These are phyloP conservation scores for Anabas testudineus DNA, from an alignment of 2,797 vertebrate genomes.

Conservation along the genomic window DNA sequence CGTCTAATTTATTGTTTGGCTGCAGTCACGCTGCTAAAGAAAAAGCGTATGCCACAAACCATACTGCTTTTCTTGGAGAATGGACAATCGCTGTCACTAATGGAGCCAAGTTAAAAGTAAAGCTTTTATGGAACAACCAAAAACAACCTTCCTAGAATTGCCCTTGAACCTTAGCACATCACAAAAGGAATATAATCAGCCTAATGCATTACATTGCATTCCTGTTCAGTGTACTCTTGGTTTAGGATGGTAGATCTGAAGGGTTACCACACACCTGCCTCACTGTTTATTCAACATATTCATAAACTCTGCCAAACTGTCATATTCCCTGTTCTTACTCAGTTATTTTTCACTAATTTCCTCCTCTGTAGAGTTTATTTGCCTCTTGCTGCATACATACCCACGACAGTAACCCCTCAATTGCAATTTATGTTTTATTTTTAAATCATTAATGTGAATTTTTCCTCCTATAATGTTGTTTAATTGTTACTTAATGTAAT, in stretches of 20 bases:
- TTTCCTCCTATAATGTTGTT: background rate
- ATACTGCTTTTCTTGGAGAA: background rate
- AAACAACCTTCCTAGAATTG: too few relatives aligned
- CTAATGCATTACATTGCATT: too few relatives aligned
- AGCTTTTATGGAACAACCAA: too few relatives aligned
- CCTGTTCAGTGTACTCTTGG: too few relatives aligned
- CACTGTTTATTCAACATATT: too few relatives aligned
- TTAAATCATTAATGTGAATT: background rate
- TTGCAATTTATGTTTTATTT: too few relatives aligned
- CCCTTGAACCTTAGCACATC: too few relatives aligned
- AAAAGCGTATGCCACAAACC: constrained; percentile 13
- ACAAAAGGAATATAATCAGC: too few relatives aligned
- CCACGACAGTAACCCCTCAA: background rate
- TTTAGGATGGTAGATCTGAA: too few relatives aligned
- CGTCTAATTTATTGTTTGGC: background rate
- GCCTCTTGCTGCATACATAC: background rate
- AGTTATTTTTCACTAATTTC: background rate
- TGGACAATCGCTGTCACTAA: background rate
- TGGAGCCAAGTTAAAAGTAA: background rate
- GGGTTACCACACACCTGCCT: too few relatives aligned
- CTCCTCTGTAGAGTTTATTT: background rate
- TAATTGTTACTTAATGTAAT: background rate
- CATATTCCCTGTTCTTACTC: too few relatives aligned
- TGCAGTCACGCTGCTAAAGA: constrained; percentile 17
- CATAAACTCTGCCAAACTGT: too few relatives aligned